Base-by-base conservation (phyloP, 2,113 vertebrate genomes). In the Narcine bancroftii region DNA sequence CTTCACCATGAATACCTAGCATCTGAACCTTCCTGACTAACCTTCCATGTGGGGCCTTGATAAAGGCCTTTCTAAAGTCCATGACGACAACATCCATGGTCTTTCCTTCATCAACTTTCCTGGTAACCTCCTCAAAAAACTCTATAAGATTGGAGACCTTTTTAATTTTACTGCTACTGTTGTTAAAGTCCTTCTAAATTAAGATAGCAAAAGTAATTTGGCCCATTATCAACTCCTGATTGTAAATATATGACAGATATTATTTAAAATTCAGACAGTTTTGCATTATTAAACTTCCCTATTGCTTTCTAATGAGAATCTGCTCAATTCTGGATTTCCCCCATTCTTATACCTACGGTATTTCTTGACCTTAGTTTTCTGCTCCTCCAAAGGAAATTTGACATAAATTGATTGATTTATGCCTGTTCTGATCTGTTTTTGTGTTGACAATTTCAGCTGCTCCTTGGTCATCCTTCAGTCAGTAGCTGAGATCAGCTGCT, bases 151-250 rank as follows among this genome's bases (percentile, higher is more conserved):
- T n/a, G n/a, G n/a, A 94, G 92, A 39, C 94, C 93, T 93, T 79
- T 92, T 92, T 93, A 92, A 93, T 94, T 93, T 92, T 66, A 81
- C 24, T 45, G 94, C 94, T 95, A 94, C 94, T 95, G 94, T 93
- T 95, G 89, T 83, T 69, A 92, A 72, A 83, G 21, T 42, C 2
- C 42, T 89, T 66, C 56, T 21, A 89, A 24, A 63, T 66, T 29
- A 66, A 89, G 47, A 39, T 2, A 89, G 19, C 36, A 87, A 65
- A 10, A 42, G 39, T 89, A 42, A 65, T 42, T 66, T 66, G 56
- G 42, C 36, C 56, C 60, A 11, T 42, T 89, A 89, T 60, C 65
- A 89, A 65, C 39, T 65, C 45, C 29, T 79, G 76, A 13, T 50
- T 11, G 60, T 15, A 63, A 63, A 63, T 7, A 11, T 63, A 11